A percentile compares a stretch with the other conserved stretches of the same genome.
These are phyloP conservation scores for Aphodius sticticus DNA, from an alignment of 2,888 invertebrate species.

Conservation along the genomic window DNA sequence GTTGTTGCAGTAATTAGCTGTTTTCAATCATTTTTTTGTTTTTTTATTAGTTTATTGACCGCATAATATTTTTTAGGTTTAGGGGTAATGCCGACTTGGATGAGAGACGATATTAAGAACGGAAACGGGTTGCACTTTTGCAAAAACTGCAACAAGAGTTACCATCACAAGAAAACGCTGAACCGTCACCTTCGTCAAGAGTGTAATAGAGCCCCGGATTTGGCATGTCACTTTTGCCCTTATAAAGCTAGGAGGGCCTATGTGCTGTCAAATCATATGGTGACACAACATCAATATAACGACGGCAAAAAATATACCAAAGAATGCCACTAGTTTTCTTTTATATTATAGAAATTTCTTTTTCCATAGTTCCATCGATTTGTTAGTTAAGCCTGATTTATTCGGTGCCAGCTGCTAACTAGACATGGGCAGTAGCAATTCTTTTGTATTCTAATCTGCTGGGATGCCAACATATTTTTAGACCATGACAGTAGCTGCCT, in stretches of 20 bases:
- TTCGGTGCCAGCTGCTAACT: no score
- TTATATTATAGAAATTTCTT: not conserved
- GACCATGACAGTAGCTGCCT: no score
- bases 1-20: no score
- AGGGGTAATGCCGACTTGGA: conserved; percentile 28
- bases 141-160: conserved; percentile 60
- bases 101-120: conserved; percentile 42
- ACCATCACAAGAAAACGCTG: conserved; percentile 62
- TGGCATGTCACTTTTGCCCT: conserved; percentile 65
- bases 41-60: not conserved
- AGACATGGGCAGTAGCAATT: no score
- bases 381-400: no score
- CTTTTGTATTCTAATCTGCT: no score
- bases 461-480: no score
- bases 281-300: conserved; percentile 46
- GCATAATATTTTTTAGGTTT: conserved; percentile 32
- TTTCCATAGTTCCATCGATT: no score
- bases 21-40: conserved; percentile 6
- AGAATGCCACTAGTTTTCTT: not conserved
- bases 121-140: conserved; percentile 58
- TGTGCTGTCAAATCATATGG: conserved; percentile 59
- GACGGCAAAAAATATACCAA: conserved; percentile 58
- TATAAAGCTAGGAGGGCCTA: conserved; percentile 72
- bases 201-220: conserved; percentile 63
- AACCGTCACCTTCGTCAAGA: conserved; percentile 62